phyloP scores from a whole-genome alignment of 2,113 vertebrate genomes.

The Isurus oxyrinchus region DNA sequence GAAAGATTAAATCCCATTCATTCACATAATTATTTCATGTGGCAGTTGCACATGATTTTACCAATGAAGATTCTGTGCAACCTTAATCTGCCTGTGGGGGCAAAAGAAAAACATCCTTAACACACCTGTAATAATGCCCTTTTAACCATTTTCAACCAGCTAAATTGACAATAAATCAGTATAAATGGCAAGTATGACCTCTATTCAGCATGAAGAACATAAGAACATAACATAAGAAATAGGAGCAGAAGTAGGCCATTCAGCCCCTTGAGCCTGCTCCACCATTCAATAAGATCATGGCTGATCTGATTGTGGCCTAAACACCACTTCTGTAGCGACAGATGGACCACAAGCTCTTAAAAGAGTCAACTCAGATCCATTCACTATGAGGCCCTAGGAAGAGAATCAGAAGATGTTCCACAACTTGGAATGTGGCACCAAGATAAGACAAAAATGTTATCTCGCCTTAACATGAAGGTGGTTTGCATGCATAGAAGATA shows the following conservation, averaged over 20 bases:
- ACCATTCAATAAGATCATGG: too few relatives aligned
- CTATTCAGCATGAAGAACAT: background rate
- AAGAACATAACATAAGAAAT: too few relatives aligned
- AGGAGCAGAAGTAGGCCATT: too few relatives aligned
- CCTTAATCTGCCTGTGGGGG: background rate
- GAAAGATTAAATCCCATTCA: background rate
- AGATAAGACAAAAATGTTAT: too few relatives aligned
- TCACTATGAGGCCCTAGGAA: background rate
- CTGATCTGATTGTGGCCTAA: too few relatives aligned
- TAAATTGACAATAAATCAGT: background rate
- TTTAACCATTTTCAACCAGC: background rate
- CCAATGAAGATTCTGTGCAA: background rate
- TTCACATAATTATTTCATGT: background rate
- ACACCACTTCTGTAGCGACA: background rate
- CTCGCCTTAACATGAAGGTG: background rate
- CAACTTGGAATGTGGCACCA: too few relatives aligned
- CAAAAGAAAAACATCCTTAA: background rate
- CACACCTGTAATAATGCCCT: background rate
- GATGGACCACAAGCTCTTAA: background rate
- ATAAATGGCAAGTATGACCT: background rate
- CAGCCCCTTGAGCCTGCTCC: too few relatives aligned
- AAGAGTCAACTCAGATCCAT: background rate
- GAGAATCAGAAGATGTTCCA: background rate
- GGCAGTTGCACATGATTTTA: background rate
- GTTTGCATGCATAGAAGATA: background rate